Percentiles rank a stretch among this genome's conserved stretches.
phyloP scores from a whole-genome alignment of 2,888 invertebrate genomes.

The Andrena marginata region DNA sequence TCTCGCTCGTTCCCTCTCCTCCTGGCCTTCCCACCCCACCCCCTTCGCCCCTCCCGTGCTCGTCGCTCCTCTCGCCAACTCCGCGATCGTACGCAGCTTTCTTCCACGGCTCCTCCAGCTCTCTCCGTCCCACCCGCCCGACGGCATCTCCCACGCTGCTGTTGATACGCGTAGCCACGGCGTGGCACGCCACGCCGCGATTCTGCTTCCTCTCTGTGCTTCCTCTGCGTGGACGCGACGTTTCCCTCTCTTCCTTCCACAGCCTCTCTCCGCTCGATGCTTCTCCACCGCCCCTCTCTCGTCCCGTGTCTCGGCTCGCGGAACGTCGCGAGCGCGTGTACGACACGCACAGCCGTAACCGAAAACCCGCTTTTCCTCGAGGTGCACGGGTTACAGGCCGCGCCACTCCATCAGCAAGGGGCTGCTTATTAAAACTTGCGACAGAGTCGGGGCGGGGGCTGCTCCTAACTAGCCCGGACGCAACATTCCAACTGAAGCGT shows the following conservation, averaged over 20 bases:
- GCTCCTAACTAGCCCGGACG: too few relatives aligned
- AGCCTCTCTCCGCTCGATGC: constrained; percentile 9
- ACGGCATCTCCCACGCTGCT: constrained; percentile 16
- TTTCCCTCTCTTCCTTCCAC: not conserved
- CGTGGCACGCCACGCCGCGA: constrained; percentile 41
- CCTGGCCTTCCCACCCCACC: not conserved
- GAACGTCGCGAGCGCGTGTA: constrained; percentile 10
- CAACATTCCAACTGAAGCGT: too few relatives aligned
- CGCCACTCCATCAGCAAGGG: too few relatives aligned
- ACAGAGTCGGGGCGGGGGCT: too few relatives aligned
- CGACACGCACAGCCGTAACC: not conserved
- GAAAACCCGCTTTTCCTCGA: too few relatives aligned
- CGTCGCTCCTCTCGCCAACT: constrained; percentile 3
- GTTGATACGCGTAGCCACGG: constrained; percentile 25
- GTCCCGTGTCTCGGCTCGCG: not conserved
- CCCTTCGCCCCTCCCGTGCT: constrained; percentile 24
- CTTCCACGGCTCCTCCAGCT: not conserved
- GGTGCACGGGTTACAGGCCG: too few relatives aligned
- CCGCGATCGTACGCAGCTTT: constrained; percentile 32
- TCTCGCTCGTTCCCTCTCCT: constrained; percentile 35
- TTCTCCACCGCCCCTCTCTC: not conserved
- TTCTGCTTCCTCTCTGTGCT: not conserved
- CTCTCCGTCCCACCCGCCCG: constrained; percentile 12
- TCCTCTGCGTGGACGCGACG: not conserved
- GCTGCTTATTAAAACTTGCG: too few relatives aligned